Base-by-base conservation (phyloP, 2,113 vertebrate species). In the Psettodes erumei region DNA sequence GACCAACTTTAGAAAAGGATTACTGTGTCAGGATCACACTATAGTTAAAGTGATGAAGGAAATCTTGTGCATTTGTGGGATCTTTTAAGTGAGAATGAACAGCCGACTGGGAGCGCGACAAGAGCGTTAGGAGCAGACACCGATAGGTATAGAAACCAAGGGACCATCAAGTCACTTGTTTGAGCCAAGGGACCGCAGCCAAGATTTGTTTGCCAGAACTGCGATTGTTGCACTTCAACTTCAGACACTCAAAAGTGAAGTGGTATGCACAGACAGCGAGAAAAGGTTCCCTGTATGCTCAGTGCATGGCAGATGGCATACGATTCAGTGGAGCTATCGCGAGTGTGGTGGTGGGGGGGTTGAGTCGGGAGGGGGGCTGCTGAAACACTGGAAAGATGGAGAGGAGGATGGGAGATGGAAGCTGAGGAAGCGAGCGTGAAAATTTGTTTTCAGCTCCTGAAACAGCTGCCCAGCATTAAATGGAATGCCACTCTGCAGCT, bases 91-190 rank as follows among this genome's bases (percentile, higher is more conserved):
- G 61, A 62, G 82, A 65, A 59, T 47, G 47, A 64, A 40, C 38
- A 12, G 37, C 32, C 55, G 47, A 33, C 11, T 50, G 21, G 2
- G 40, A 48, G 42, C 65, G 48, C 35, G 81, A 48, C 30, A 1
- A 59, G 50, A 67, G 72, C 33, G 32, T 50, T 58, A 23, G 5
- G 19, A 68, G 55, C 25, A 71, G 50, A 73, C 59, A 69, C 45
- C 10, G 23, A 74, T 70, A 71, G 61, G 63, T 51, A 59, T 1
- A 30, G 61, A 85, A 90, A 85, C 62, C 81, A 82, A 68, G 43
- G 72, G 79, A 84, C 83, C 85, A 87, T 91, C 85, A 85, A 81
- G 62, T 77, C 74, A 76, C 50, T 66, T 71, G 27, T 70, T 77
- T 56, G 66, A 30, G 62, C 65, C 33, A 13, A 27, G 11, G n/a